A percentile compares a stretch with the other conserved stretches of the same genome.
Conservation (phyloP, 2,113 vertebrate genomes). For the Leucopternis melanops region DNA sequence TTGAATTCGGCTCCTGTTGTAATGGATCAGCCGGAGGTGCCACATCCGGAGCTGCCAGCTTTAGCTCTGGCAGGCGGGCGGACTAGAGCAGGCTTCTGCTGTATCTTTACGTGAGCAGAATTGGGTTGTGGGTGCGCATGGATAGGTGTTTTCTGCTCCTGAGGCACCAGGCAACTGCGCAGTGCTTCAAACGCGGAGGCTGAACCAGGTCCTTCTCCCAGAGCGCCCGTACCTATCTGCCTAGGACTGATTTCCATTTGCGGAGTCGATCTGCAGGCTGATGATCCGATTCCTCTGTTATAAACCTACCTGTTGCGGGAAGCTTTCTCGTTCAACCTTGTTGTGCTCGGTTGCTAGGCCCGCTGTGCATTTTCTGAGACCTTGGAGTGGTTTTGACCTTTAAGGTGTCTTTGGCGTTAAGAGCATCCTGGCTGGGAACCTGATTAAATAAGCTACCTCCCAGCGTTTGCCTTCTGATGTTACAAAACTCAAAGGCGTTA, state of each 20-base stretch:
- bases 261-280: background rate
- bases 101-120: conserved; percentile 33
- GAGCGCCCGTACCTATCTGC: background rate
- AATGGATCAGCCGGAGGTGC: background rate
- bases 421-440: conserved; percentile 43
- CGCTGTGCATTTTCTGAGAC: background rate
- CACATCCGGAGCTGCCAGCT: background rate
- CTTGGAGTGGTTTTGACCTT: conserved; percentile 23
- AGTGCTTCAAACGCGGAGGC: background rate
- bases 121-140: background rate
- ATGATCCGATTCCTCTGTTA: background rate
- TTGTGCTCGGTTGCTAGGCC: background rate
- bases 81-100: background rate
- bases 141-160: background rate
- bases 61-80: background rate
- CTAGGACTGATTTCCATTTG: background rate
- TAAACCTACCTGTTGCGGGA: conserved; percentile 12
- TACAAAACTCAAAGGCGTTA: conserved; percentile 43
- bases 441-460: conserved; percentile 34
- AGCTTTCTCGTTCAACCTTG: background rate
- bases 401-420: background rate
- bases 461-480: conserved; percentile 43
- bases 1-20: background rate
- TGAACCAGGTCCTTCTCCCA: background rate
- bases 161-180: conserved; percentile 28